phyloP scores from a whole-genome alignment of 2,797 vertebrate genomes.

The Neosilurus hyrtlii region DNA sequence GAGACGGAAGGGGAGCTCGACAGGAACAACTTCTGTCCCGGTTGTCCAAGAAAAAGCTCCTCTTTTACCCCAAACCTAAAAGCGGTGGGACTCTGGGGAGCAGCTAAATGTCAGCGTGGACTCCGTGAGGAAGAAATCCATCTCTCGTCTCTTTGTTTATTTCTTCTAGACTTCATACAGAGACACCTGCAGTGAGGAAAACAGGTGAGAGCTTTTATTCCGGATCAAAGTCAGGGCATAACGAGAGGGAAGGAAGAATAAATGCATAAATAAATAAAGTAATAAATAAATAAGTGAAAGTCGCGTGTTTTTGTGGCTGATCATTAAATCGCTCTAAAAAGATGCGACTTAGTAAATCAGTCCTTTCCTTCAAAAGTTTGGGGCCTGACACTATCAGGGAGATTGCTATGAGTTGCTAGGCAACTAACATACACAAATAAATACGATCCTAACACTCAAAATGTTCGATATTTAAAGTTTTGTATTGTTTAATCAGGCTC shows the following conservation, averaged over 20 bases:
- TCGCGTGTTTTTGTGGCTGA: not conserved
- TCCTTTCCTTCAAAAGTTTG: not conserved
- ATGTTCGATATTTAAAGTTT: not conserved
- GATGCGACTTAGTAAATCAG: not conserved
- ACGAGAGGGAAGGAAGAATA: not conserved
- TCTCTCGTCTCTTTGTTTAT: constrained; percentile 9
- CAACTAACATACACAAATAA: not conserved
- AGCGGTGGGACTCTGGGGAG: constrained; percentile 26
- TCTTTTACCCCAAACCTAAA: constrained; percentile 31
- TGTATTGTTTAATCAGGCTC: not conserved
- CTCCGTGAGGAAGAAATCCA: constrained; percentile 31
- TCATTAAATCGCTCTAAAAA: not conserved
- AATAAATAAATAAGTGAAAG: not conserved
- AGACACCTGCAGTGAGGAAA: constrained; percentile 27
- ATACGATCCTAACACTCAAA: not conserved
- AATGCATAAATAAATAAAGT: not conserved
- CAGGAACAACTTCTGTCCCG: constrained; percentile 10
- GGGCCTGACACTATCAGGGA: not conserved
- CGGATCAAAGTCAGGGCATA: not conserved
- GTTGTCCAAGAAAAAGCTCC: constrained; percentile 24
- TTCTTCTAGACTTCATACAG: constrained; percentile 21
- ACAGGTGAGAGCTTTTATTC: constrained; percentile 23
- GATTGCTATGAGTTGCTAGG: not conserved
- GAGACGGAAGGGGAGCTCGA: constrained; percentile 17
- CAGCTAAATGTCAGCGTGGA: constrained; percentile 45